A percentile compares a stretch with the other conserved stretches of the same genome.
Conservation (phyloP, 2,113 vertebrate genomes). For the Corydoras maculifer region DNA sequence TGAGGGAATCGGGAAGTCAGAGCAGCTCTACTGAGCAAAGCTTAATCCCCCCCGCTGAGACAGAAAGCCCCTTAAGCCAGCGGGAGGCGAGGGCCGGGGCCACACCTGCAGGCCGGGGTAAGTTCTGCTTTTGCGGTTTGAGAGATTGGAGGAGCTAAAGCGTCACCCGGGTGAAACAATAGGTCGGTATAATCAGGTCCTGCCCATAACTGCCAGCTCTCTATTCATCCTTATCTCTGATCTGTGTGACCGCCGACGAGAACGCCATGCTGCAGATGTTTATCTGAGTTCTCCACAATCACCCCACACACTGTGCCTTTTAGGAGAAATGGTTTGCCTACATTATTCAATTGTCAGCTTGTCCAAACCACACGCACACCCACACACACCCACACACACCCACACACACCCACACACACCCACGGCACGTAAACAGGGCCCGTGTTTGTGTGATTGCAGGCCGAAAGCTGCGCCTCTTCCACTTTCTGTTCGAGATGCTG, state of each 20-base stretch:
- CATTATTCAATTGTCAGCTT: neutral
- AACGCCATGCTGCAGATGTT: slow-evolving; percentile 17
- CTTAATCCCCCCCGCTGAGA: slow-evolving; percentile 2
- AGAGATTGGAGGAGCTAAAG: slow-evolving; percentile 47
- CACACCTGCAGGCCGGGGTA: slow-evolving; percentile 54
- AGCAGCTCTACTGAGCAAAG: neutral
- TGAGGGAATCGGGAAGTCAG: neutral
- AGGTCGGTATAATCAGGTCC: slow-evolving; percentile 52
- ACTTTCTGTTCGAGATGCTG: slow-evolving; percentile 73
- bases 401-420: neutral
- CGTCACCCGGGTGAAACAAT: slow-evolving; percentile 48
- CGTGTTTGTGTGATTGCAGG: slow-evolving; percentile 49
- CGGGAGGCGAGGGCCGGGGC: neutral
- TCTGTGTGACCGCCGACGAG: slow-evolving; percentile 16
- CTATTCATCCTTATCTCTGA: slow-evolving; percentile 32
- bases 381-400: slow-evolving; percentile 9
- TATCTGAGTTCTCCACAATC: slow-evolving; percentile 25
- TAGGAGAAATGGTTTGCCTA: slow-evolving; percentile 38
- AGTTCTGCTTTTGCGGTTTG: slow-evolving; percentile 67
- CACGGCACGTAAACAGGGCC: neutral
- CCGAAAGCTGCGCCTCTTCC: slow-evolving; percentile 66
- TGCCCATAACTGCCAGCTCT: slow-evolving; percentile 58
- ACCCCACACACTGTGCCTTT: slow-evolving; percentile 8
- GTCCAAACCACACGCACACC: neutral
- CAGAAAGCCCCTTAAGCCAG: slow-evolving; percentile 15